Evolutionary conservation across 2,797 vertebrate species (phyloP).

Genomic region (Sparus aurata): DNA sequence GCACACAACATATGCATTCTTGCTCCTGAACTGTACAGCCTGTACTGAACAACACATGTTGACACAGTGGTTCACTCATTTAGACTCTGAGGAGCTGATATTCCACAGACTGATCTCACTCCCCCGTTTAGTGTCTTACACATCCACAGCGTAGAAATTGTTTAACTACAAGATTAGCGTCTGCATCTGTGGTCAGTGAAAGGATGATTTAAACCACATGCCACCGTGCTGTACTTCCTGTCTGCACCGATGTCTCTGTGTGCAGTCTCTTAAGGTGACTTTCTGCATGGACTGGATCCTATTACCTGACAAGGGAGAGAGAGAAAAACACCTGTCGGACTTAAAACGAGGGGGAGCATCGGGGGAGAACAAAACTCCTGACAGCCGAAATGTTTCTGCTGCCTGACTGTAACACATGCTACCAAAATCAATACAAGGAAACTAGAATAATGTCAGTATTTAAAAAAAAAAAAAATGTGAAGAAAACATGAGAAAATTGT

Average conservation of each 20-base stretch:
- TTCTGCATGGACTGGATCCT: background rate
- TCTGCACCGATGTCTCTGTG: constrained; percentile 4
- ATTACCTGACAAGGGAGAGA: background rate
- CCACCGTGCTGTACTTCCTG: background rate
- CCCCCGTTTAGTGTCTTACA: background rate
- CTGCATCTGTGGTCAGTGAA: background rate
- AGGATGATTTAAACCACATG: constrained; percentile 8
- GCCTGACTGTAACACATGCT: too few relatives aligned
- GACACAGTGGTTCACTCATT: background rate
- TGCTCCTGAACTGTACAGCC: constrained; percentile 26
- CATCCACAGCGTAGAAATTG: background rate
- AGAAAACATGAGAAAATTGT: background rate
- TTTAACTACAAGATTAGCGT: background rate
- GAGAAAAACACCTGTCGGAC: background rate
- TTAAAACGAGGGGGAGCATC: background rate
- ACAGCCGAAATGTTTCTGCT: too few relatives aligned
- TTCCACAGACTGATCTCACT: background rate
- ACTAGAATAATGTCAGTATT: too few relatives aligned
- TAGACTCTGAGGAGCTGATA: background rate
- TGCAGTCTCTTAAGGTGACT: background rate
- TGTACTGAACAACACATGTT: constrained; percentile 31
- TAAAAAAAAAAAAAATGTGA: too few relatives aligned
- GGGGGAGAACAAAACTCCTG: too few relatives aligned
- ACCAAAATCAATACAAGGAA: too few relatives aligned
- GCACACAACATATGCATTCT: constrained; percentile 34